These are phyloP conservation scores for Pocillopora meandrina DNA, from an alignment of 92 coral and sea anemone genomes.

Conservation along the genomic window DNA sequence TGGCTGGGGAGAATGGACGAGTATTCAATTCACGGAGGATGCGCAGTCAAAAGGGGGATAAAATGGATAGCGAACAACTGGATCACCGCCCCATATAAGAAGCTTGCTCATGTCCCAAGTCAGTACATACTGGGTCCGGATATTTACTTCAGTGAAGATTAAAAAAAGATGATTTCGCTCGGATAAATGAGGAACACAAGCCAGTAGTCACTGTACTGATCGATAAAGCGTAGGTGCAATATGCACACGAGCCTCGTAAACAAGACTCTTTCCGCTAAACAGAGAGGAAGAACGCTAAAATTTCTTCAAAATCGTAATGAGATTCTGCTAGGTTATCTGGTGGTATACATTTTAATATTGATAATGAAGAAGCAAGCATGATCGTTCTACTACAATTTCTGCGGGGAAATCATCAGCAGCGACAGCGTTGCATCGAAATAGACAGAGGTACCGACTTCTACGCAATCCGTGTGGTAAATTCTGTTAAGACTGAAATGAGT, in stretches of 20 bases:
- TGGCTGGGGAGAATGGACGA: conserved; percentile 52
- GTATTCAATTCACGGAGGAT: conserved; percentile 59
- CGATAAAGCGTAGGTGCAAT: not conserved
- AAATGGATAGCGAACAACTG: conserved; percentile 64
- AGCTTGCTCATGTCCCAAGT: conserved; percentile 55
- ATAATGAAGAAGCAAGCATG: too few relatives aligned
- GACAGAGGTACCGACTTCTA: too few relatives aligned
- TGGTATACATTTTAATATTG: too few relatives aligned
- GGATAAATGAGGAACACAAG: not conserved
- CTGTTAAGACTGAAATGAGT: not conserved
- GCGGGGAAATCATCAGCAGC: not conserved
- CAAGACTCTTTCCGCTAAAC: too few relatives aligned
- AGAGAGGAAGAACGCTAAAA: not conserved
- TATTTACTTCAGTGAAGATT: conserved; percentile 6
- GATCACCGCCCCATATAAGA: conserved; percentile 72
- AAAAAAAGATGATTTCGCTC: not conserved
- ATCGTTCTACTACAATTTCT: too few relatives aligned
- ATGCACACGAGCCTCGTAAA: too few relatives aligned
- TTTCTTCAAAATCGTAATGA: not conserved
- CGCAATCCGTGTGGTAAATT: too few relatives aligned
- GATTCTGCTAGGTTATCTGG: too few relatives aligned
- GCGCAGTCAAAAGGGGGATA: conserved; percentile 40
- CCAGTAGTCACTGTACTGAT: not conserved
- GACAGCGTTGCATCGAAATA: not conserved
- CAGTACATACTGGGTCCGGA: conserved; percentile 24